Percentiles rank a stretch among this genome's conserved stretches.
These are phyloP conservation scores for Phlogophora meticulosa DNA, from an alignment of 2,888 invertebrate genomes.

Conservation along the genomic window DNA sequence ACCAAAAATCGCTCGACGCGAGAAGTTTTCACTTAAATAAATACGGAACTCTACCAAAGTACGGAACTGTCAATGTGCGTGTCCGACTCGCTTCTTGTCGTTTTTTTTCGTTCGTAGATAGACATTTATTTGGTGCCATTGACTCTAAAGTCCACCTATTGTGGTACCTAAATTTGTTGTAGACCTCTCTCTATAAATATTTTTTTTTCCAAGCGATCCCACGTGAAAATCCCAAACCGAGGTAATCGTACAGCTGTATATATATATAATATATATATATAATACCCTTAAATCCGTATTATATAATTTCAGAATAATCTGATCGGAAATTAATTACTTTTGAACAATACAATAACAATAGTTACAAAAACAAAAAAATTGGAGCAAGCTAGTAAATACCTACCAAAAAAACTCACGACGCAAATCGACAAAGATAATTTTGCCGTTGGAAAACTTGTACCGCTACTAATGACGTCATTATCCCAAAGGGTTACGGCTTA, in stretches of 20 bases:
- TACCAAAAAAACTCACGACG: constrained; percentile 51
- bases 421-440: constrained; percentile 58
- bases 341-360: constrained; percentile 60
- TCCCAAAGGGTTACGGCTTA: constrained; percentile 45
- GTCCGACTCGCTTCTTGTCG: no score
- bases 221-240: constrained; percentile 27
- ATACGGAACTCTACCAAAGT: no score
- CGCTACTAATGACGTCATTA: constrained; percentile 44
- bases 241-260: constrained; percentile 1
- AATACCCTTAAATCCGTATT: constrained; percentile 36
- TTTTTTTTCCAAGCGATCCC: constrained; percentile 2
- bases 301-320: constrained; percentile 54
- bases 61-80: no score
- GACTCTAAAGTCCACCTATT: neutral
- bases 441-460: constrained; percentile 54
- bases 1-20: no score
- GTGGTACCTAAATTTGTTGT: neutral
- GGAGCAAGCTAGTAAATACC: constrained; percentile 40
- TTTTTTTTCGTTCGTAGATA: no score
- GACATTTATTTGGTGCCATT: constrained; percentile 4
- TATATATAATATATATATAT: no score
- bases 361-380: constrained; percentile 61
- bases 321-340: constrained; percentile 66
- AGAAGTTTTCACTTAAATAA: no score
- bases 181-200: neutral